Evolutionary conservation across 2,113 vertebrate genomes (phyloP).

Genomic region (Dermatemys mawii): DNA sequence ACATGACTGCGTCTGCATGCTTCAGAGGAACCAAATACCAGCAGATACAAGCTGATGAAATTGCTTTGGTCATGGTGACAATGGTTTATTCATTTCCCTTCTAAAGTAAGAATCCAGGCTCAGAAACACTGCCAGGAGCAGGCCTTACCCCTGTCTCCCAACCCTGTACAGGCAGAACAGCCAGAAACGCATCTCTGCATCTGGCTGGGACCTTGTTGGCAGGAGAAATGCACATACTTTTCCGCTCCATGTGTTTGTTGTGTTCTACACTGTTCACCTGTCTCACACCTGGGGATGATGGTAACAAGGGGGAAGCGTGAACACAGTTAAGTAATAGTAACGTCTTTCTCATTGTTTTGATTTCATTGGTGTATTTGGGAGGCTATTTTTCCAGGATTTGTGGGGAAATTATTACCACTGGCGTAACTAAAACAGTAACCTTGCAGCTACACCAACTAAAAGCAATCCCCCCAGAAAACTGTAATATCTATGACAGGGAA

Average conservation of each 20-base stretch:
- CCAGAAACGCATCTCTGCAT: background rate
- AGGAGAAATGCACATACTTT: background rate
- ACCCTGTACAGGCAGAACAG: background rate
- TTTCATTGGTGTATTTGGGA: background rate
- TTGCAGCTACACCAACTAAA: accelerated
- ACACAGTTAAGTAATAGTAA: background rate
- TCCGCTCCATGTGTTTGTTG: too few species aligned
- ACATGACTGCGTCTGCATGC: too few species aligned
- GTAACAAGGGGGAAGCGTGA: background rate
- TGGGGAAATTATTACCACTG: background rate
- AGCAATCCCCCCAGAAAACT: background rate
- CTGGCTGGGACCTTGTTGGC: background rate
- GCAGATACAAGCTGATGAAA: too few species aligned
- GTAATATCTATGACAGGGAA: background rate
- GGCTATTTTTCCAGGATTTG: background rate
- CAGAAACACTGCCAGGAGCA: background rate
- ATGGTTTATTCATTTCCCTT: background rate
- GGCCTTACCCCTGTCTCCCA: background rate
- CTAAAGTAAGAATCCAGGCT: background rate
- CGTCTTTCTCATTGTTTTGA: background rate
- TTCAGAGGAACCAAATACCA: too few species aligned
- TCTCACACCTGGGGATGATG: background rate
- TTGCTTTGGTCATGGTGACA: too few species aligned
- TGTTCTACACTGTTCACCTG: background rate
- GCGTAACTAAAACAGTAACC: background rate